These are phyloP conservation scores for Prunella fulvescens DNA, from an alignment of 2,113 vertebrate genomes.

Conservation along the genomic window DNA sequence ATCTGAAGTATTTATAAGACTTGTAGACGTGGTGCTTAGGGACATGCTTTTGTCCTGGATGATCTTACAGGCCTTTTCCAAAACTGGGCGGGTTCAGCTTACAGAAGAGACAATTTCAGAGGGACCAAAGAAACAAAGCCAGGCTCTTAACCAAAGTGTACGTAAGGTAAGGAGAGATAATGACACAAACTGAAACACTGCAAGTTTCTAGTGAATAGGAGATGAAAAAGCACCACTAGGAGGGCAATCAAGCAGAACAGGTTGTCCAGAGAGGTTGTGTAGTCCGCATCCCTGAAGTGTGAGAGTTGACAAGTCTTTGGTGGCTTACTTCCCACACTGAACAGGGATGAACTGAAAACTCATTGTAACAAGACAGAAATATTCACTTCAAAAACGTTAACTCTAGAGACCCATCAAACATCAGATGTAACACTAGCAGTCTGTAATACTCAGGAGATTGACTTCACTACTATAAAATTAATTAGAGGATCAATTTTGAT, in stretches of 20 bases:
- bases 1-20: background rate
- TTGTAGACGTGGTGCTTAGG: background rate
- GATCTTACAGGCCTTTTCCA: background rate
- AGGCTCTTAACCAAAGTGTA: background rate
- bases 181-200: background rate
- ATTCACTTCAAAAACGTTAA: constrained; percentile 2
- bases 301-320: background rate
- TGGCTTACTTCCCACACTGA: background rate
- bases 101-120: background rate
- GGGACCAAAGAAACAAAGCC: background rate
- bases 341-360: constrained; percentile 10
- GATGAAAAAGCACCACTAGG: background rate
- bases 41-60: background rate
- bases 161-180: background rate
- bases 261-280: background rate
- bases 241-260: background rate
- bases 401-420: constrained; percentile 36
- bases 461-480: constrained; percentile 19
- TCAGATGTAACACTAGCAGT: constrained; percentile 14
- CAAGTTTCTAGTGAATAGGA: background rate
- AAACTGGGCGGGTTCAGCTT: background rate
- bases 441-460: constrained; percentile 32
- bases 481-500: constrained; percentile 25
- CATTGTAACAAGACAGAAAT: background rate
- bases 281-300: background rate